phyloP scores from a whole-genome alignment of 2,113 vertebrate genomes.

The Sebastes schlegelii region DNA sequence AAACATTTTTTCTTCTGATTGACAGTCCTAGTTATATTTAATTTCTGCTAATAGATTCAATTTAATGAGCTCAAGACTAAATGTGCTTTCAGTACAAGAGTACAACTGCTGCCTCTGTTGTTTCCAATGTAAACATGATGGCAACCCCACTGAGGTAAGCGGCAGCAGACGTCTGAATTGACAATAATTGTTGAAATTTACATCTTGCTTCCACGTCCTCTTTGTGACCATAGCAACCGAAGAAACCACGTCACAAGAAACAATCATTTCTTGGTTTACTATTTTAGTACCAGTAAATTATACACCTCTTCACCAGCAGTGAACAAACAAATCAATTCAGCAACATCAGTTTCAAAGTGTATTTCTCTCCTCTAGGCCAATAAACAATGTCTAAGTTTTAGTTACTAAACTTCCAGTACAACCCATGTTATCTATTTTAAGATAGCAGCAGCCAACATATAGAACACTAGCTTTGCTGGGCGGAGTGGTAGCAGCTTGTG shows the following conservation, averaged over 20 bases:
- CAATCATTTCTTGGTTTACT: neutral
- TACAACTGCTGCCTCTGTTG: neutral
- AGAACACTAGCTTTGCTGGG: neutral
- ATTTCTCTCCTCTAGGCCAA: neutral
- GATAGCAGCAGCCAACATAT: neutral
- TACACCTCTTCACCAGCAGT: neutral
- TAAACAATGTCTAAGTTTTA: neutral
- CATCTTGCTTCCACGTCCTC: neutral
- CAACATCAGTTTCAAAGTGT: neutral
- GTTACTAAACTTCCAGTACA: neutral
- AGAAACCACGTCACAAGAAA: neutral
- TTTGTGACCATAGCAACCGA: slow-evolving; percentile 18
- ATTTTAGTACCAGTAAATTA: neutral
- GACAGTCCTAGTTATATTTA: no score
- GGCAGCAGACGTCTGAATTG: neutral
- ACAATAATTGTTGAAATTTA: neutral
- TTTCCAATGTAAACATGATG: neutral
- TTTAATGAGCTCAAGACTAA: neutral
- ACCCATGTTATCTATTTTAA: neutral
- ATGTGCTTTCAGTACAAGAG: neutral
- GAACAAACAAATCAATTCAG: neutral
- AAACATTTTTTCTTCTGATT: no score
- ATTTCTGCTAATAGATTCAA: no score
- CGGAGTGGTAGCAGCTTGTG: neutral
- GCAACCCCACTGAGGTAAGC: neutral